Base-by-base conservation (phyloP, 2,113 vertebrate genomes). In the Trematomus loennbergii region DNA sequence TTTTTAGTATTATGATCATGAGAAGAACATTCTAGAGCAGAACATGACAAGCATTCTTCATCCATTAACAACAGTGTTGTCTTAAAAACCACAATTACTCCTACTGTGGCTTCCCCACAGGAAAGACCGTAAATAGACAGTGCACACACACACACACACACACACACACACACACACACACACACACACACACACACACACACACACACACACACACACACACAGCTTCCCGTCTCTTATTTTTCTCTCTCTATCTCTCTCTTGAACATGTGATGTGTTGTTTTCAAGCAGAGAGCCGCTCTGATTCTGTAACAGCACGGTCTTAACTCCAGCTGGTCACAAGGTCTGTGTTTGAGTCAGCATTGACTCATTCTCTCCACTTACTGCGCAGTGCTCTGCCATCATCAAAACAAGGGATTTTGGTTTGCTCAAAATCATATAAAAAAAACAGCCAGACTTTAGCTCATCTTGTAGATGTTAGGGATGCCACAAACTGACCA, bases 291-390 rank as follows among this genome's bases (percentile, higher is more conserved):
- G n/a, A 22, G 54, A 70, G 16, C 48, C 0, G 52, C 63, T 75
- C 69, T 16, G 59, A 66, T 79, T 63, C 77, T 60, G 57, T 46
- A 83, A 50, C 81, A 36, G 16, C 40, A 11, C 54, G 0, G 18
- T 65, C 45, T 67, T 11, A 83, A 46, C 57, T 65, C 59, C 84
- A 84, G 81, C 65, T 88, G 78, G 69, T 72, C 68, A 53, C 8
- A 73, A 63, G 59, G 58, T 77, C 71, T 71, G 40, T 55, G 58
- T 43, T 9, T 85, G 76, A 81, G 40, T 87, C 83, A 85, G 48
- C 3, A 36, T 25, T 77, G 83, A 82, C 43, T 86, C 86, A 78
- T 50, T 2, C 72, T 0, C 45, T 62, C 29, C 17, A 2, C n/a
- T 33, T 33, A 65, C 2, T 25, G 15, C 20, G 11, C 59, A 40